Conservation (phyloP, 2,888 invertebrate genomes). For the Synergus gifuensis region DNA sequence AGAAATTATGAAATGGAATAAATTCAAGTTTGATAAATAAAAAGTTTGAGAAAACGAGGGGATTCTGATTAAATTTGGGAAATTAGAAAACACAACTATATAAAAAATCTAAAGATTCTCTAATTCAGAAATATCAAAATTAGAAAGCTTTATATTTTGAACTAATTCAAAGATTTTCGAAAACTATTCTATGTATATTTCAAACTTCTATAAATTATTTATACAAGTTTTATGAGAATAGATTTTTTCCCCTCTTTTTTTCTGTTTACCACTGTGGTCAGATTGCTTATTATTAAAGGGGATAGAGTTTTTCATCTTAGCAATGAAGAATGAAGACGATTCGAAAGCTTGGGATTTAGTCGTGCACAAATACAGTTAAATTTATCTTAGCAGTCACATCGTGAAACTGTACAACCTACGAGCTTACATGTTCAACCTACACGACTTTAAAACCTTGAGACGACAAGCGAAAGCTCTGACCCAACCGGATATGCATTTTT, state of each 20-base stretch:
- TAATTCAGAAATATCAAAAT: no score
- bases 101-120: neutral
- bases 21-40: neutral
- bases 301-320: slow-evolving; percentile 29
- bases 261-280: neutral
- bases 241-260: neutral
- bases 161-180: no score
- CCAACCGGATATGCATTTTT: slow-evolving; percentile 13
- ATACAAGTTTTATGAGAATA: neutral
- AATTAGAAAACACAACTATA: neutral
- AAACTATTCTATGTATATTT: neutral
- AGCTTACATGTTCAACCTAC: slow-evolving; percentile 60
- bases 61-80: no score
- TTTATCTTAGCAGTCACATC: slow-evolving; percentile 64
- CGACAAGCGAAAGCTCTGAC: slow-evolving; percentile 10
- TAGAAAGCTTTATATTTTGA: no score
- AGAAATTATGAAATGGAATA: neutral
- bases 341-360: slow-evolving; percentile 50
- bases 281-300: neutral
- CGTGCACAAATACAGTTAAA: slow-evolving; percentile 60
- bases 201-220: neutral
- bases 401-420: slow-evolving; percentile 65
- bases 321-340: neutral
- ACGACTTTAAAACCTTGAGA: slow-evolving; percentile 43
- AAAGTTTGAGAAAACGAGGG: neutral